These are phyloP conservation scores for Mustela lutreola DNA, from an alignment of 2,113 vertebrate genomes.

Conservation along the genomic window DNA sequence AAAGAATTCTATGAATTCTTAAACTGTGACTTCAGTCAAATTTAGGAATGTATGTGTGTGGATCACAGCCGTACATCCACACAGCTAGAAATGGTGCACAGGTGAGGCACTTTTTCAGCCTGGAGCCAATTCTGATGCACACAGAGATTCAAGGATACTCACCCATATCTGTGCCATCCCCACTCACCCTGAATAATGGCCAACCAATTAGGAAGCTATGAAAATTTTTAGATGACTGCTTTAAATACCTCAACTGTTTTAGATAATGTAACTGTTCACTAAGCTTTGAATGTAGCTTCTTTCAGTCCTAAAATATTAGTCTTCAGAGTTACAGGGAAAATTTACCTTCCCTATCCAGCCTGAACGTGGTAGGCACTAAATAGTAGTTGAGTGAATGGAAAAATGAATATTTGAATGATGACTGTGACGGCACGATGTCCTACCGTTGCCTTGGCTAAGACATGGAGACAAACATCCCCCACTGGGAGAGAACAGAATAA, in stretches of 20 bases:
- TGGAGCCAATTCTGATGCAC: background rate
- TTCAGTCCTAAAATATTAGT: constrained; percentile 1
- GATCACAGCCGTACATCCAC: background rate
- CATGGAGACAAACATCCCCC: background rate
- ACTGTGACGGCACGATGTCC: background rate
- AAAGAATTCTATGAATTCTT: background rate
- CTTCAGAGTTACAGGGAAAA: background rate
- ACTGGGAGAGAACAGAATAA: background rate
- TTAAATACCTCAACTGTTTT: background rate
- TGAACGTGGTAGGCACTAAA: background rate
- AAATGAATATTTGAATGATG: constrained; percentile 21
- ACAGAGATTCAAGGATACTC: background rate
- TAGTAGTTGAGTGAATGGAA: background rate
- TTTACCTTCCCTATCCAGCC: background rate
- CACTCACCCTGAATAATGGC: background rate
- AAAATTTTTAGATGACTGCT: background rate
- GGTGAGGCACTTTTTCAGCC: background rate
- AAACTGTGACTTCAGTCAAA: background rate
- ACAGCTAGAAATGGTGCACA: background rate
- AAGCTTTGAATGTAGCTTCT: background rate
- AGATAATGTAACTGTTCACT: background rate
- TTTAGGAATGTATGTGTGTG: background rate
- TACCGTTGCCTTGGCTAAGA: background rate
- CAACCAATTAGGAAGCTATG: background rate
- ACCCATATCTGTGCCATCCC: accelerated